Evolutionary conservation across 2,797 vertebrate genomes (phyloP), one percentile per base, ranked within the genome.

Genomic region (Myripristis murdjan): DNA sequence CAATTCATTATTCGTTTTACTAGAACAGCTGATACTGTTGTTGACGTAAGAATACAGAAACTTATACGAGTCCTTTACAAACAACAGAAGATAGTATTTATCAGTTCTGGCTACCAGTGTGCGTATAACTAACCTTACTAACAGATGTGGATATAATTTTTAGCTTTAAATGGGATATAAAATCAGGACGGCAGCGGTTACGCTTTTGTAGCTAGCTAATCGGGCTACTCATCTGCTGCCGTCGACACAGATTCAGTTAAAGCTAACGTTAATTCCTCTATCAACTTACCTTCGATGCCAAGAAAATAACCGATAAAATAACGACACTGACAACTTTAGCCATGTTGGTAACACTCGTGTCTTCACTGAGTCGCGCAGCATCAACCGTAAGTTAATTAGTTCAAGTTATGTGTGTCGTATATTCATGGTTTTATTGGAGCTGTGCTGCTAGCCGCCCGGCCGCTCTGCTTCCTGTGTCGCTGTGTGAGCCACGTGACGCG

Each of bases 221-320:
- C 4, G 12, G 78, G 63, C 65, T 73, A 33, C 22, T 44, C 28
- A 11, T 5, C 8, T 0, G 26, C 68, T 56, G 41, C 64, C 37
- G 12, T 0, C 8, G 4, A 23, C 18, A 52, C 5, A 3, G 1
- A 24, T 62, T 62, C 12, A 33, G 28, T 64, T 55, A 2, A 41
- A 2, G 26, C 26, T 28, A 28, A 28, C 26, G 26, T 28, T 28
- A 6, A n/a, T 11, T 1, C 35, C 23, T 31, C 4, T 8, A 12
- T 18, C 6, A 52, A 85, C 91, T 85, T 60, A 93, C 93, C 91
- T 77, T 59, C 23, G 78, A 82, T 9, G 69, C 56, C 4, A 80
- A 62, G 48, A 82, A 82, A 52, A 88, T 2, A 2, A 84, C 23
- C 23, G 58, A 74, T 15, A 93, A 37, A 10, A 89, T 5, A 1